Percentiles rank a stretch among this genome's conserved stretches.
Evolutionary conservation across 2,113 vertebrate species (phyloP).

Genomic region (Crotalus tigris): DNA sequence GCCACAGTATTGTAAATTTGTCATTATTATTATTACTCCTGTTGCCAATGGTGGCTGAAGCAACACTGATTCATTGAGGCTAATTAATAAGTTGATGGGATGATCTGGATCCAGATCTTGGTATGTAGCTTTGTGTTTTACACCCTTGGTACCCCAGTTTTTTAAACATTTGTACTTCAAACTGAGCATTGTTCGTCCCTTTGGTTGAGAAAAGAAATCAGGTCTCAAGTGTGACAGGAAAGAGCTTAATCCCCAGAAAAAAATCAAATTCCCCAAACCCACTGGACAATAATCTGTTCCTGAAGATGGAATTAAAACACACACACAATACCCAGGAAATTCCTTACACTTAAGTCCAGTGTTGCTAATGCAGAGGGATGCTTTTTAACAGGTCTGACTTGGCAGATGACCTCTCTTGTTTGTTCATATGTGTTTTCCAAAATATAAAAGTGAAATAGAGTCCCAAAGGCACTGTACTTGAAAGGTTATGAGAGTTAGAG

Average conservation of each 20-base stretch:
- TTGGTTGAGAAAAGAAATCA: conserved; percentile 65
- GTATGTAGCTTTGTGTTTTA: neutral
- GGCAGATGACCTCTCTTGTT: conserved; percentile 83
- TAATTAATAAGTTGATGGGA: neutral
- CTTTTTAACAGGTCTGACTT: conserved; percentile 75
- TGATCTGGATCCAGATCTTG: neutral
- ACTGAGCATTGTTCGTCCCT: conserved; percentile 60
- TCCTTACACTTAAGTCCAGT: conserved; percentile 41
- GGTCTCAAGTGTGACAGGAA: conserved; percentile 56
- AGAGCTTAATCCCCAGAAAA: conserved; percentile 70
- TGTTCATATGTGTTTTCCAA: conserved; percentile 87
- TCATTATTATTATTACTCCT: neutral
- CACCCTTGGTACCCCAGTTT: neutral
- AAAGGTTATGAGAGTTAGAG: conserved; percentile 96
- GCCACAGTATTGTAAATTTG: neutral
- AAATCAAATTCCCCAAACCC: conserved; percentile 66
- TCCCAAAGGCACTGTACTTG: conserved; percentile 97
- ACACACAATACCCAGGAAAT: conserved; percentile 9
- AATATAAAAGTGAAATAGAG: conserved; percentile 91
- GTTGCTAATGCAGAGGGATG: conserved; percentile 40
- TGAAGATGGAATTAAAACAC: conserved; percentile 58
- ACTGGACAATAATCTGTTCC: conserved; percentile 71
- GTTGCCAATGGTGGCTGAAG: neutral
- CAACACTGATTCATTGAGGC: neutral
- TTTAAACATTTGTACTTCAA: neutral